Evolutionary conservation across 2,797 vertebrate genomes (phyloP).

Genomic region (Allobates femoralis): DNA sequence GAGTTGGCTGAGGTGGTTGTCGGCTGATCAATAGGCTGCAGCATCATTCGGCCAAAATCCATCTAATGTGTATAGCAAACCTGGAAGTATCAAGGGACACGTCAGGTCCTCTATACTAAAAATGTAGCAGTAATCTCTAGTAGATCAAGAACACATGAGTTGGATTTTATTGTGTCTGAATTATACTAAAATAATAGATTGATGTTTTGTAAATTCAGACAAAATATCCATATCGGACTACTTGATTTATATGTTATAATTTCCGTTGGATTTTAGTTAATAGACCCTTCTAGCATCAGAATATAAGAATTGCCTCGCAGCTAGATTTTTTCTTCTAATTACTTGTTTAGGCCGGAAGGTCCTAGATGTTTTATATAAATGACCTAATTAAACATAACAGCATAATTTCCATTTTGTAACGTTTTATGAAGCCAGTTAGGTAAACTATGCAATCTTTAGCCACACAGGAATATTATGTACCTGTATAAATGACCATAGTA

Average conservation of each 20-base stretch:
- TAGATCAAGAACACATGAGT: not conserved
- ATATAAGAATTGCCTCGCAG: not conserved
- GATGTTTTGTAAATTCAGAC: not conserved
- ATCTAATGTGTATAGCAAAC: too few species aligned
- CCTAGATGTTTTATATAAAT: not conserved
- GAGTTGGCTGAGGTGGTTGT: too few species aligned
- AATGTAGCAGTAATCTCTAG: not conserved
- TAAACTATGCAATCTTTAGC: not conserved
- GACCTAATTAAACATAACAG: constrained; percentile 12
- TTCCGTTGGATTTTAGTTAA: not conserved
- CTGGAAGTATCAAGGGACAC: too few species aligned
- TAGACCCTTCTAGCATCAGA: not conserved
- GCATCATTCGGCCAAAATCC: too few species aligned
- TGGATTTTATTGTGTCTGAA: not conserved
- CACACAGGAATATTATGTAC: constrained; percentile 11
- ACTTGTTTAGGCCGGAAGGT: not conserved
- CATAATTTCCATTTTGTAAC: not conserved
- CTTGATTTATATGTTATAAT: not conserved
- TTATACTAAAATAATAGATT: not conserved
- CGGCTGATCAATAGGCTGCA: too few species aligned
- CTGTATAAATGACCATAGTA: constrained; percentile 24
- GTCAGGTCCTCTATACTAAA: not conserved
- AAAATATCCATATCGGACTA: not conserved
- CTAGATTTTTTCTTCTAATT: not conserved
- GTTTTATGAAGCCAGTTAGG: constrained; percentile 17